Conservation (phyloP, 2,888 invertebrate genomes). For the Drosophila histrio region DNA sequence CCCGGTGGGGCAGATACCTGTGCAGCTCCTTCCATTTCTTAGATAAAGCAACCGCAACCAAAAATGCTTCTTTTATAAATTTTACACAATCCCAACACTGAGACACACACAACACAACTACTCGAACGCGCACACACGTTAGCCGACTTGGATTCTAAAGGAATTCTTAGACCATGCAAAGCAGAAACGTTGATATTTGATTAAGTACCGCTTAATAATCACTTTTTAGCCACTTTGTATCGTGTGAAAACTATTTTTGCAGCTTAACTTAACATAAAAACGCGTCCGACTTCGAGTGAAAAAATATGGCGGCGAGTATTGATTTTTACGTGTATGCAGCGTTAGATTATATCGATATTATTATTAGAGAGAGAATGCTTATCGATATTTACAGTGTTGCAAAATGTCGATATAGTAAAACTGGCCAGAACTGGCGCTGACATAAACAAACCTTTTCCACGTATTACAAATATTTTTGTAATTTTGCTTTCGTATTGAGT, state of each 20-base stretch:
- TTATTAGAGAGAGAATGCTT: background rate
- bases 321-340: slow-evolving; percentile 59
- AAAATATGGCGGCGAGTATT: slow-evolving; percentile 77
- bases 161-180: slow-evolving; percentile 11
- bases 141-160: slow-evolving; percentile 21
- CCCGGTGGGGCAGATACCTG: slow-evolving; percentile 72
- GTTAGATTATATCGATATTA: slow-evolving; percentile 30
- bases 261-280: slow-evolving; percentile 56
- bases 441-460: slow-evolving; percentile 55
- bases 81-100: slow-evolving; percentile 44
- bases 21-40: slow-evolving; percentile 75
- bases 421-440: slow-evolving; percentile 16
- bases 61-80: slow-evolving; percentile 17
- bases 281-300: slow-evolving; percentile 67
- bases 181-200: background rate
- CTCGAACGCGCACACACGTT: slow-evolving; percentile 59
- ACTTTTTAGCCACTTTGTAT: slow-evolving; percentile 30
- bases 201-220: background rate
- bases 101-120: slow-evolving; percentile 42
- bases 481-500: slow-evolving; percentile 2
- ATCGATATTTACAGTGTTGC: slow-evolving; percentile 25
- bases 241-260: slow-evolving; percentile 22
- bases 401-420: background rate
- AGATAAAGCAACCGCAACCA: slow-evolving; percentile 8
- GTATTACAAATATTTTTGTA: slow-evolving; percentile 30